Base-by-base conservation (phyloP, 2,888 invertebrate species). In the Caenorhabditis afra region DNA sequence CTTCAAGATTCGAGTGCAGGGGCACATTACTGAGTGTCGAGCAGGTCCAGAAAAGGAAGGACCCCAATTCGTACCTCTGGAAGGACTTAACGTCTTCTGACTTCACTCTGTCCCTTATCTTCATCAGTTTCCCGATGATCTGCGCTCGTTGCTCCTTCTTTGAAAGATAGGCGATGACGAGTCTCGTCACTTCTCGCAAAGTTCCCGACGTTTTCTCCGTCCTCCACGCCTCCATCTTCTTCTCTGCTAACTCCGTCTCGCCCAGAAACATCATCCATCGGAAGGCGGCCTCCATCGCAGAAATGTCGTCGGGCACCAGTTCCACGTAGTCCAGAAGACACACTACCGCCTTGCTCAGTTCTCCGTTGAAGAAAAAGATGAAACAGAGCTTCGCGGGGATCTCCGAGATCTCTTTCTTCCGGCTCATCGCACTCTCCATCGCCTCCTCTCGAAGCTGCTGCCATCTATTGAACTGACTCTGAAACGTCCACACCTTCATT, bases 251-350 rank as follows among this genome's bases (percentile, higher is more conserved):
- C 39, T 79, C 74, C 1, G 68, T 61, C 52, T 79, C 74, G 14
- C 80, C 75, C 11, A 75, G 65, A 49, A 66, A 76, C 14, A 80
- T 22, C 3, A 71, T 14, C 80, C 80, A 80, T 16, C 57, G 55
- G 4, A 80, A 10, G n/a, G 59, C 62, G 10, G 52, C 58, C 45
- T 80, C 71, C 20, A 49, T 58, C 2, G 62, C 55, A 0, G 49
- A 11, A 45, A n/a, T 18, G 35, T 80, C 80, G 4, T 75, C 50
- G 5, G 65, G 66, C 3, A 64, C 20, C 11, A 76, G 12, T 10
- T 76, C 64, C 14, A 66, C 10, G 22, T 71, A 80, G 35, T 76
- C 75, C 1, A 75, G 20, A 2, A 80, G 37, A 47, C 75, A 80
- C 5, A 62, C 68, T 1, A 80, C 37, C 3, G 70, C 80, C 52